Base-by-base conservation (phyloP, 2,113 vertebrate species). In the Pampusana beccarii region DNA sequence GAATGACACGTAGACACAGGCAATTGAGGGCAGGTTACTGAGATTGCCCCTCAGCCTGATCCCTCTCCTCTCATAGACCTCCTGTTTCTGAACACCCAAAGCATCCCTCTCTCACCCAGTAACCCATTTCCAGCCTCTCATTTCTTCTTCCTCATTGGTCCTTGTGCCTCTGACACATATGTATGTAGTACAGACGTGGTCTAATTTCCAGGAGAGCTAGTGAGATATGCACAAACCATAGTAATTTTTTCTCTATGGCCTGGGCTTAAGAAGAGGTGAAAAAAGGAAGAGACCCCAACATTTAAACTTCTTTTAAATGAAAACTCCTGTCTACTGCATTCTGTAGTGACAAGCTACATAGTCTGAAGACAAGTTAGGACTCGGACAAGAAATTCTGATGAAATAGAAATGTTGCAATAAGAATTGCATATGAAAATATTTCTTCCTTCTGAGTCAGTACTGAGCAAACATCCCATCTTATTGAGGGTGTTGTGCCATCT, bases 381-480 rank as follows among this genome's bases (percentile, higher is more conserved):
- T 75, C 93, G 82, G 88, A 74, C 10, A 61, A 94, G 86, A 94
- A 94, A 88, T 33, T 89, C 83, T 95, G 90, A 92, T 29, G 75
- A 95, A 91, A 96, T 36, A 0, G 0, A 95, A 74, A 79, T 92
- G 94, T 92, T 95, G 93, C 90, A 95, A 96, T 58, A 81, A 84
- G 64, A 90, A 74, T 57, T 79, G 53, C 86, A 50, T 26, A 20
- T 46, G 69, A 86, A 91, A 67, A 44, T 57, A 57, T 25, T 93
- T 80, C 81, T 83, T 93, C 60, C 64, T 57, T 93, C 69, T 96
- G 93, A 96, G 92, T 95, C 95, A 97, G 51, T 57, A 38, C 2
- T 69, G 77, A 90, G 71, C 26, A 94, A 96, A 97, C 83, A 69
- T 12, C 4, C 0, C 44, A 90, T 42, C 12, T 93, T 42, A 60